These are phyloP conservation scores for Eunapius fragilis DNA, from an alignment of 37 sponge, comb jelly and placozoan species.

Conservation along the genomic window DNA sequence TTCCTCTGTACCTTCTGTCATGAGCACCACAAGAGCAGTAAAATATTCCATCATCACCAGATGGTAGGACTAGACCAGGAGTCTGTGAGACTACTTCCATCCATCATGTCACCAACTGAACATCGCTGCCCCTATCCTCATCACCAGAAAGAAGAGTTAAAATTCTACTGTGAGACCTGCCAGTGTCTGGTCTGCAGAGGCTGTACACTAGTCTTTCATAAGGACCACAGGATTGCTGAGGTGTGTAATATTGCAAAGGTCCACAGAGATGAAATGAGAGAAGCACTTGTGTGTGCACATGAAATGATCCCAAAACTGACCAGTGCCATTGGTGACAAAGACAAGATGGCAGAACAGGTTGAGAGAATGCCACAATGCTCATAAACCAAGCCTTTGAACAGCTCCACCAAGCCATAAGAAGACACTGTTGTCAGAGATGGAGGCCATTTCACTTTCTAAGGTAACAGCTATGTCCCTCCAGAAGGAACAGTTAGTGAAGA, in stretches of 20 bases:
- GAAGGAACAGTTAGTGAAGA: not conserved
- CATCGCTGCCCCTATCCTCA: not conserved
- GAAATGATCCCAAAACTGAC: not conserved
- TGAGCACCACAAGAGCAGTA: not conserved
- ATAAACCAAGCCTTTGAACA: not conserved
- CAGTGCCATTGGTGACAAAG: not conserved
- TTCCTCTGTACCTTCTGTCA: slow-evolving; percentile 7
- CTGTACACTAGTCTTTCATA: not conserved
- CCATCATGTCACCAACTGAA: not conserved
- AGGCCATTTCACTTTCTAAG: slow-evolving; percentile 1
- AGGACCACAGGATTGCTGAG: not conserved
- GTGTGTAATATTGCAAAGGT: not conserved
- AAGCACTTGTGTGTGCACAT: not conserved
- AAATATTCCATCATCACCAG: not conserved
- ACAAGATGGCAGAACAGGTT: slow-evolving; percentile 5
- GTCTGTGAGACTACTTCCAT: not conserved
- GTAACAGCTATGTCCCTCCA: not conserved
- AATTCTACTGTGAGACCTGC: slow-evolving; percentile 22
- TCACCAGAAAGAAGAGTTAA: not conserved
- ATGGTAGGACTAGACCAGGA: not conserved
- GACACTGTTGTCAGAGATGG: not conserved
- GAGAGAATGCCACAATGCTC: not conserved
- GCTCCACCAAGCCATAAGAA: not conserved
- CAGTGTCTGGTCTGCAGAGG: not conserved
- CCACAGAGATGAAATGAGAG: not conserved